Evolutionary conservation across 2,888 invertebrate genomes (phyloP).

Genomic region (Cremastinae sp.): DNA sequence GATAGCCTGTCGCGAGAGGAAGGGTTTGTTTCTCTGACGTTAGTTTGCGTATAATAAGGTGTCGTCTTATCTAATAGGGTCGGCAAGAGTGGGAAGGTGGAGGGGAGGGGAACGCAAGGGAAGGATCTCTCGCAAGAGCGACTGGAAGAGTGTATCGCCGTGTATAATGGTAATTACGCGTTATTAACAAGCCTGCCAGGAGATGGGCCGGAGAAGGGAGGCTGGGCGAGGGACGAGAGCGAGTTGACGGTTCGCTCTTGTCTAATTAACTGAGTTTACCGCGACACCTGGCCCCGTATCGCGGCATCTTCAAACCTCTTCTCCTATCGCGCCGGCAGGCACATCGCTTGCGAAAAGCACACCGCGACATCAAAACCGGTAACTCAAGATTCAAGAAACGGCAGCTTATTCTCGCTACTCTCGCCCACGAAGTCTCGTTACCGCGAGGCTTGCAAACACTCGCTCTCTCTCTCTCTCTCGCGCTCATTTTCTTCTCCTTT

Average conservation of each 20-base stretch:
- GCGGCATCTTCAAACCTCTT: constrained; percentile 72
- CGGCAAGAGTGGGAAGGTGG: too few species aligned
- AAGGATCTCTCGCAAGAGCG: constrained; percentile 64
- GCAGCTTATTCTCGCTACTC: constrained; percentile 32
- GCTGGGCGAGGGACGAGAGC: constrained; percentile 20
- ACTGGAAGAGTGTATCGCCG: constrained; percentile 80
- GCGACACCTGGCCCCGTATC: constrained; percentile 80
- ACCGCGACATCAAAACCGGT: constrained; percentile 74
- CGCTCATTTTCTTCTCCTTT: constrained; percentile 14
- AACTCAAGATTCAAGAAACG: constrained; percentile 78
- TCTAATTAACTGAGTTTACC: constrained; percentile 81
- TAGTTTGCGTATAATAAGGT: constrained; percentile 79
- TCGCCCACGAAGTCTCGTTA: too few species aligned
- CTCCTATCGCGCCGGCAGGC: constrained; percentile 28
- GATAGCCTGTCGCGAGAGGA: constrained; percentile 52
- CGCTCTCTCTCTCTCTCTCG: constrained; percentile 28
- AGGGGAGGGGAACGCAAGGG: too few species aligned
- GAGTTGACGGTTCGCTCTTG: constrained; percentile 79
- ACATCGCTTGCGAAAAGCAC: constrained; percentile 32
- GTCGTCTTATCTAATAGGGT: constrained; percentile 81
- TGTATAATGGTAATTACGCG: constrained; percentile 81
- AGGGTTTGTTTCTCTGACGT: constrained; percentile 66
- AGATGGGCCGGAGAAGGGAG: constrained; percentile 38
- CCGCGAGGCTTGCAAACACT: constrained; percentile 41
- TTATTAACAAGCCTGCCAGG: constrained; percentile 80